phyloP scores from a whole-genome alignment of 2,888 invertebrate genomes.

The Eledona agricola region DNA sequence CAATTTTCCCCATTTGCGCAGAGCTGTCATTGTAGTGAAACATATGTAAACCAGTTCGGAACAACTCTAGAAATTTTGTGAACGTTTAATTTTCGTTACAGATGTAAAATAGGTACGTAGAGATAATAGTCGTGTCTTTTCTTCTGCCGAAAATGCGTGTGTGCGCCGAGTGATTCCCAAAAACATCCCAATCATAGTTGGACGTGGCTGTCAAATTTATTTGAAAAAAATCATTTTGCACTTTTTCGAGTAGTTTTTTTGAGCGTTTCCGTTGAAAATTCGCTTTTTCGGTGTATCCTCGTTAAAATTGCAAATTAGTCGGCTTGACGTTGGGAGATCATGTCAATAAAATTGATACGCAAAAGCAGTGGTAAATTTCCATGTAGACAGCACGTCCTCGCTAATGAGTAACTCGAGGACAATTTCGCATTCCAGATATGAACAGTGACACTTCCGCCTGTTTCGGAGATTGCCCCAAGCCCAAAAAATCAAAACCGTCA shows the following conservation, averaged over 20 bases:
- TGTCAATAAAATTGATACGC: constrained; percentile 39
- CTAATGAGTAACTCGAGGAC: constrained; percentile 10
- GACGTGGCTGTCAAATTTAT: constrained; percentile 38
- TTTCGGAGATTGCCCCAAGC: constrained; percentile 57
- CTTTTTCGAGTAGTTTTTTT: constrained; percentile 36
- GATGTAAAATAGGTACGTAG: constrained; percentile 43
- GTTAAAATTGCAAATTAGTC: constrained; percentile 24
- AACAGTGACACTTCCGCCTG: constrained; percentile 55
- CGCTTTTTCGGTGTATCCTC: constrained; percentile 23
- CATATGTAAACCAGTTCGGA: constrained; percentile 36
- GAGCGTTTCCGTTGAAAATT: constrained; percentile 18
- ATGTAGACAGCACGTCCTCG: constrained; percentile 24
- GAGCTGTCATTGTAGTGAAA: constrained; percentile 39
- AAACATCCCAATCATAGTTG: constrained; percentile 40
- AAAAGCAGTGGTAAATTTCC: constrained; percentile 40
- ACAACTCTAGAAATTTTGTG: constrained; percentile 25
- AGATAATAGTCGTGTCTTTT: constrained; percentile 23
- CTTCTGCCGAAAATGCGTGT: not conserved
- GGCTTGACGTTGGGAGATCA: constrained; percentile 16
- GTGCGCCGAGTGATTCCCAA: not conserved
- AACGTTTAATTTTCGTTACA: constrained; percentile 39
- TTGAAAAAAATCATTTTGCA: constrained; percentile 35
- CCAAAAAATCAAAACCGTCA: constrained; percentile 60
- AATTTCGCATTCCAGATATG: constrained; percentile 50
- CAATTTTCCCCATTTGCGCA: constrained; percentile 34